Evolutionary conservation across 2,888 invertebrate genomes (phyloP).

Genomic region (Rhopalosiphum nymphaeae): DNA sequence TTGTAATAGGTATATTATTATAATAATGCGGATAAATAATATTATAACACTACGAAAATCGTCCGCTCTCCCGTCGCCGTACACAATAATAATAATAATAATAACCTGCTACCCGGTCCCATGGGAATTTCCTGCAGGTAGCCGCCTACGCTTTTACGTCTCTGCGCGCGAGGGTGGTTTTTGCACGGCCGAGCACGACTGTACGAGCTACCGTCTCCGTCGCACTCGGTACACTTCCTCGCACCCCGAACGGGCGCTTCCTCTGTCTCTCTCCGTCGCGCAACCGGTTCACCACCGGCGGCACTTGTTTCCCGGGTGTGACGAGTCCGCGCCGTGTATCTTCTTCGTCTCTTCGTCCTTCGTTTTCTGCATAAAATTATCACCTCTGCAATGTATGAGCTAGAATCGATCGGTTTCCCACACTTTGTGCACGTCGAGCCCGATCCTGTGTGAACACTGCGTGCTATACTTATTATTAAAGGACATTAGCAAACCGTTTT

Average conservation of each 20-base stretch:
- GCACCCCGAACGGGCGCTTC: neutral
- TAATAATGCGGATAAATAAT: neutral
- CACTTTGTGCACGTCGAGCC: slow-evolving; percentile 17
- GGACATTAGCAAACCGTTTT: neutral
- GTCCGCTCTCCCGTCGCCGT: neutral
- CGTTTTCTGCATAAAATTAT: slow-evolving; percentile 63
- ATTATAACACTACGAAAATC: neutral
- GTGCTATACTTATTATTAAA: neutral
- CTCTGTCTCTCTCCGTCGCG: neutral
- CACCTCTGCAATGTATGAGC: neutral
- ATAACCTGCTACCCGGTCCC: slow-evolving; percentile 9
- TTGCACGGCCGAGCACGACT: slow-evolving; percentile 30
- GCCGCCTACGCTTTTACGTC: slow-evolving; percentile 11
- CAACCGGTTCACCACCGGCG: slow-evolving; percentile 20
- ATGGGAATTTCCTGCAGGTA: slow-evolving; percentile 62
- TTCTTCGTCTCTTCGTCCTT: neutral
- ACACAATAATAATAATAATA: neutral
- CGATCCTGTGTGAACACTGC: neutral
- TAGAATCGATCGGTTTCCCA: slow-evolving; percentile 29
- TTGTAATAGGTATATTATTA: neutral
- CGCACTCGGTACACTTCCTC: neutral
- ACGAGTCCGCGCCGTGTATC: neutral
- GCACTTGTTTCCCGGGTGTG: slow-evolving; percentile 35
- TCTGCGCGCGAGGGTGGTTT: slow-evolving; percentile 20
- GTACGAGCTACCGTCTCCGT: slow-evolving; percentile 61